Evolutionary conservation across 2,113 vertebrate species (phyloP).

Genomic region (Gymnorhina tibicen): DNA sequence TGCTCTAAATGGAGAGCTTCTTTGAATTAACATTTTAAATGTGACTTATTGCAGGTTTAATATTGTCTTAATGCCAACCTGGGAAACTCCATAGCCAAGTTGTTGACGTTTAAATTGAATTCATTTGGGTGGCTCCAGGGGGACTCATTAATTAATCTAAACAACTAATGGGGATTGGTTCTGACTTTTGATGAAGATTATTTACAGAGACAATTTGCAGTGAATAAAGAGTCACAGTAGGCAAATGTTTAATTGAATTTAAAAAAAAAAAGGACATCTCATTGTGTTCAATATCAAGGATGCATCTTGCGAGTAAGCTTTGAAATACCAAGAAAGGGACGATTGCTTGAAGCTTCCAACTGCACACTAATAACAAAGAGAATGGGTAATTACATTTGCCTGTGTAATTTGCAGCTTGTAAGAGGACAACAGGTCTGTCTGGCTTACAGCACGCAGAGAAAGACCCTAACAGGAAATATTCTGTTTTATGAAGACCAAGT

Average conservation of each 20-base stretch:
- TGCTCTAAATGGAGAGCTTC: slow-evolving; percentile 80
- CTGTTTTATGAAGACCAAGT: background rate
- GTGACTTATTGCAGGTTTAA: slow-evolving; percentile 86
- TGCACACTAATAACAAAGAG: slow-evolving; percentile 61
- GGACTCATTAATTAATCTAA: slow-evolving; percentile 86
- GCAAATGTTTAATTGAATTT: slow-evolving; percentile 83
- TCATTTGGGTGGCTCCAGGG: slow-evolving; percentile 80
- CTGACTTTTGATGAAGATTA: slow-evolving; percentile 86
- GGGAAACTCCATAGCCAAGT: slow-evolving; percentile 77
- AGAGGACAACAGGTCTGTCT: slow-evolving; percentile 67
- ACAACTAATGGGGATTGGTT: slow-evolving; percentile 82
- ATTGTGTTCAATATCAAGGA: slow-evolving; percentile 75
- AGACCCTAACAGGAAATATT: background rate
- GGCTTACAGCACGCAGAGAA: background rate
- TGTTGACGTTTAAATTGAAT: slow-evolving; percentile 82
- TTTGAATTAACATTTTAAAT: slow-evolving; percentile 88
- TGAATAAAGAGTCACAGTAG: slow-evolving; percentile 83
- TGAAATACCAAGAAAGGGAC: slow-evolving; percentile 69
- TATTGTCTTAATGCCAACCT: slow-evolving; percentile 80
- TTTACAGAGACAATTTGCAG: slow-evolving; percentile 82
- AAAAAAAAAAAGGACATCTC: slow-evolving; percentile 66
- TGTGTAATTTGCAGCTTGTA: slow-evolving; percentile 59
- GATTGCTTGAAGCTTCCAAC: slow-evolving; percentile 61
- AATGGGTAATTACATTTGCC: slow-evolving; percentile 71
- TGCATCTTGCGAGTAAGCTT: slow-evolving; percentile 61